A percentile compares a stretch with the other conserved stretches of the same genome.
These are phyloP conservation scores for Tupaia tana DNA, from an alignment of 2,113 vertebrate genomes.

Conservation along the genomic window DNA sequence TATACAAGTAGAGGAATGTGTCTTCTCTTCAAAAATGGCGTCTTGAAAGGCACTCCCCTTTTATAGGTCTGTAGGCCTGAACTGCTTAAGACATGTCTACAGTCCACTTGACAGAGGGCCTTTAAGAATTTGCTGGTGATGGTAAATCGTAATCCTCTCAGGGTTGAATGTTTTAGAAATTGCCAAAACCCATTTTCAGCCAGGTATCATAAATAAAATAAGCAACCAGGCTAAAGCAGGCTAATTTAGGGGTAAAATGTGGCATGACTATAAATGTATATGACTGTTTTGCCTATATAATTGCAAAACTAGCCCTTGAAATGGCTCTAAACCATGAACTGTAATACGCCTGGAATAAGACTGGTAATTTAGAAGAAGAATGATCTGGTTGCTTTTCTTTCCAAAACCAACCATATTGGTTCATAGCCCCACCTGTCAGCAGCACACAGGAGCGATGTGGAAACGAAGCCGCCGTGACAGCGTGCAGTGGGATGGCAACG, in stretches of 20 bases:
- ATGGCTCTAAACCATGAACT: neutral
- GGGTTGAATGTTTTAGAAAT: constrained; percentile 28
- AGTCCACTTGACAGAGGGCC: neutral
- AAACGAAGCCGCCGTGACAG: neutral
- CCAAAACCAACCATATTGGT: neutral
- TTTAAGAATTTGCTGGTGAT: neutral
- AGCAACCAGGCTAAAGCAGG: neutral
- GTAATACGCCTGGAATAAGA: neutral
- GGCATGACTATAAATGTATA: neutral
- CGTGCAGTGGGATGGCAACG: neutral
- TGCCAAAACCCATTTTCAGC: constrained; percentile 14
- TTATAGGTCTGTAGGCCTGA: neutral
- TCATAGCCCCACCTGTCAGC: neutral
- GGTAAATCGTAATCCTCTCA: constrained; percentile 36
- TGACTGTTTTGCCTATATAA: neutral
- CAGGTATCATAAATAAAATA: constrained; percentile 16
- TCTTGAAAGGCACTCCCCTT: constrained; percentile 14
- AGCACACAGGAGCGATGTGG: neutral
- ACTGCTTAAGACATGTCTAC: constrained; percentile 37
- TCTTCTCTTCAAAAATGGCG: neutral
- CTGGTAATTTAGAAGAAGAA: neutral
- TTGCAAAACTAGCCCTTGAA: neutral
- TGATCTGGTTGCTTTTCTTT: neutral
- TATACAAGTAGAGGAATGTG: neutral
- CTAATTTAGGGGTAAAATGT: constrained; percentile 10